Conservation (phyloP, 2,888 invertebrate species). For the Cremastinae sp. region DNA sequence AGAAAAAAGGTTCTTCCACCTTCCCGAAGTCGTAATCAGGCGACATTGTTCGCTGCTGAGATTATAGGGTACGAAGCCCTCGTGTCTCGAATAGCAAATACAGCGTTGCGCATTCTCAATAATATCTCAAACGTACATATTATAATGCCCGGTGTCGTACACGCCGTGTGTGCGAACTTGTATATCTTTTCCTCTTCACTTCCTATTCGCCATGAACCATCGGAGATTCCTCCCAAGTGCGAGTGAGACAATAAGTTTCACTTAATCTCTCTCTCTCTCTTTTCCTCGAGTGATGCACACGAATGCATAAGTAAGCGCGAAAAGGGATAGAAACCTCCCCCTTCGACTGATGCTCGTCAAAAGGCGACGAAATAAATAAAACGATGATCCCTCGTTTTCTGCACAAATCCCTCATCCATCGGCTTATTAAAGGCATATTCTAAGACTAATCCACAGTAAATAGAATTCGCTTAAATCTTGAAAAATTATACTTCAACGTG, state of each 20-base stretch:
- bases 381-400: too few relatives aligned
- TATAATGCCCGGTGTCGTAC: not conserved
- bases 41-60: constrained; percentile 73
- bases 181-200: constrained; percentile 51
- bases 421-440: too few relatives aligned
- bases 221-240: constrained; percentile 46
- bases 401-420: too few relatives aligned
- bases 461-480: too few relatives aligned
- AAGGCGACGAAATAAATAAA: constrained; percentile 59
- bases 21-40: constrained; percentile 71
- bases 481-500: too few relatives aligned
- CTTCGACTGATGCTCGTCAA: constrained; percentile 40
- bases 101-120: constrained; percentile 8
- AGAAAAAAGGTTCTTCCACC: constrained; percentile 24
- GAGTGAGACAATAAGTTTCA: constrained; percentile 43
- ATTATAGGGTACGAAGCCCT: constrained; percentile 71
- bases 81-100: constrained; percentile 52
- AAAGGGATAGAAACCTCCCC: constrained; percentile 65
- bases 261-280: not conserved
- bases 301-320: constrained; percentile 76
- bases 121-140: constrained; percentile 17
- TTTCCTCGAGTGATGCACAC: constrained; percentile 37
- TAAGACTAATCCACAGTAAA: too few relatives aligned
- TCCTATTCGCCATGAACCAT: constrained; percentile 57
- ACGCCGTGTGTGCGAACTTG: constrained; percentile 12